phyloP scores from a whole-genome alignment of 2,113 vertebrate species.

The Amia ocellicauda region DNA sequence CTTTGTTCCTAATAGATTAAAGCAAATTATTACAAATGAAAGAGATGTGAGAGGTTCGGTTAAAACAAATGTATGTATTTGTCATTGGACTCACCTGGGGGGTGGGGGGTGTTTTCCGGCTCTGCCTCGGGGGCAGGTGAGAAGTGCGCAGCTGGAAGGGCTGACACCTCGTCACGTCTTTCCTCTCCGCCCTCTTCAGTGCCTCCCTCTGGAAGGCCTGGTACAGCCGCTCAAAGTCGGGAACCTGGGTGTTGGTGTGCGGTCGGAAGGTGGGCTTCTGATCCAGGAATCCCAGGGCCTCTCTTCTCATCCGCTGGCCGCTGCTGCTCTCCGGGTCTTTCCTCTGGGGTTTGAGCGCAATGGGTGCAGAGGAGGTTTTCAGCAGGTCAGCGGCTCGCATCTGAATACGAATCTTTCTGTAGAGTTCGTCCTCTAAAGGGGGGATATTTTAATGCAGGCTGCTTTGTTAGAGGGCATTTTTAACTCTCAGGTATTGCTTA shows the following conservation, averaged over 20 bases:
- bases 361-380: conserved; percentile 48
- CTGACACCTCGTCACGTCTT: conserved; percentile 72
- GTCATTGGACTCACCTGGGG: conserved; percentile 47
- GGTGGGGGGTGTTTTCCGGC: conserved; percentile 34
- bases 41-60: not conserved
- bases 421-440: conserved; percentile 72
- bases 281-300: conserved; percentile 76
- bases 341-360: conserved; percentile 34
- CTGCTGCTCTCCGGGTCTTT: conserved; percentile 48
- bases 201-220: conserved; percentile 73
- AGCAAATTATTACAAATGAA: not conserved
- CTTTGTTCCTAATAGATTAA: conserved; percentile 48
- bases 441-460: not conserved
- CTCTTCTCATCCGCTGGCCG: conserved; percentile 64
- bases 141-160: conserved; percentile 84
- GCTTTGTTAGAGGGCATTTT: no score
- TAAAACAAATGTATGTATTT: no score
- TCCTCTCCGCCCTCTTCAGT: conserved; percentile 55
- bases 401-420: conserved; percentile 69
- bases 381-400: conserved; percentile 70
- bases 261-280: conserved; percentile 79
- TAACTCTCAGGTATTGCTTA: no score
- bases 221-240: conserved; percentile 80
- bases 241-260: conserved; percentile 70
- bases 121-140: conserved; percentile 50